Percentiles rank a stretch among this genome's conserved stretches.
Conservation (phyloP, 1,140 invertebrate genomes). For the Zaprionus capensis region DNA sequence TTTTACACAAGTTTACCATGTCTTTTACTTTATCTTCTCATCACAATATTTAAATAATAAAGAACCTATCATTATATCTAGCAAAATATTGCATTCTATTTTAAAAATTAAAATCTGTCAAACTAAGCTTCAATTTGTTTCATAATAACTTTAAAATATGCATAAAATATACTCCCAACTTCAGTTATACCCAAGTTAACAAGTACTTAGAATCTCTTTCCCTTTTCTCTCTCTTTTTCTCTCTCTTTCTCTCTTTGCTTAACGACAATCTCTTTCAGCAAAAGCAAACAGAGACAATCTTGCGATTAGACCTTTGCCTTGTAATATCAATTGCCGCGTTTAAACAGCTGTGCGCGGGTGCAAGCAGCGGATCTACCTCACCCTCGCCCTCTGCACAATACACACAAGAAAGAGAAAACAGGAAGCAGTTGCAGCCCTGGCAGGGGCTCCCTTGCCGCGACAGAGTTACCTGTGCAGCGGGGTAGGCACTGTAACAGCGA, state of each 20-base stretch:
- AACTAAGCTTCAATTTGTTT: background rate
- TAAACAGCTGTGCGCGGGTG: constrained; percentile 64
- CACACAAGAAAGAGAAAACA: constrained; percentile 49
- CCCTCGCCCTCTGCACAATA: constrained; percentile 27
- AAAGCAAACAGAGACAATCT: background rate
- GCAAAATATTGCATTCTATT: too few species aligned
- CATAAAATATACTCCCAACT: background rate
- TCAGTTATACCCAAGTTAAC: background rate
- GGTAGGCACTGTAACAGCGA: background rate
- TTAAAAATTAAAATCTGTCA: too few species aligned
- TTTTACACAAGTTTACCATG: too few species aligned
- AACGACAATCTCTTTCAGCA: background rate
- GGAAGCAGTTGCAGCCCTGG: constrained; percentile 52
- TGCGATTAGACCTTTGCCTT: constrained; percentile 3
- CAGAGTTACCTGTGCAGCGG: constrained; percentile 15
- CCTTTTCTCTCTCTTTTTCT: too few species aligned
- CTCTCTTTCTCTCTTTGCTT: background rate
- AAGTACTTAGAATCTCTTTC: too few species aligned
- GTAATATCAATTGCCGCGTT: constrained; percentile 49
- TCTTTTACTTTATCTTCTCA: too few species aligned
- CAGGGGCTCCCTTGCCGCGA: background rate
- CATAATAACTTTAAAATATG: background rate
- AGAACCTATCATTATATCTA: too few species aligned
- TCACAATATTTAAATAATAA: too few species aligned
- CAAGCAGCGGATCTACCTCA: constrained; percentile 32